Conservation (phyloP, 37 sponge, comb jelly and placozoan species). For the Tethya wilhelma region DNA sequence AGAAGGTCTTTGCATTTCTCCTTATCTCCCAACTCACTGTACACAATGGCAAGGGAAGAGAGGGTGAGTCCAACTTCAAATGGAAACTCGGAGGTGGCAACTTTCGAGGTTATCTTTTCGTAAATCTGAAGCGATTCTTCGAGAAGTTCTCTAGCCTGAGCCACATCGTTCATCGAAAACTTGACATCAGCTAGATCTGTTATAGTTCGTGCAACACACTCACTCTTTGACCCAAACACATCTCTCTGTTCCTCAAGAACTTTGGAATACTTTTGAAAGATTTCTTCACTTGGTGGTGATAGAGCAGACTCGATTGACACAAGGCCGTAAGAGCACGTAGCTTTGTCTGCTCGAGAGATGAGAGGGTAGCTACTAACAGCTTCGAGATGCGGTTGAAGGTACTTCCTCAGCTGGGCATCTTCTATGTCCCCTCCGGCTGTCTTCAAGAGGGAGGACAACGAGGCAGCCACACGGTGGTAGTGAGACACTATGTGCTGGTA, state of each 20-base stretch:
- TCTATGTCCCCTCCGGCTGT: constrained; percentile 6
- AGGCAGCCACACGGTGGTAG: constrained; percentile 44
- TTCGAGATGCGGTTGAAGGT: constrained; percentile 46
- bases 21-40: constrained; percentile 46
- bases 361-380: not conserved
- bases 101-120: constrained; percentile 8
- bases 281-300: not conserved
- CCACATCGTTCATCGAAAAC: constrained; percentile 27
- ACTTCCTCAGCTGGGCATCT: constrained; percentile 7
- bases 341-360: constrained; percentile 22
- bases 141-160: constrained; percentile 43
- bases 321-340: constrained; percentile 5
- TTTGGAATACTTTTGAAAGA: not conserved
- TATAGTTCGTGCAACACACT: constrained; percentile 47
- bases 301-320: constrained; percentile 18
- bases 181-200: constrained; percentile 53
- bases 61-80: constrained; percentile 45
- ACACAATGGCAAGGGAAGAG: constrained; percentile 59
- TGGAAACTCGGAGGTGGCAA: not conserved
- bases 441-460: constrained; percentile 26
- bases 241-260: constrained; percentile 11
- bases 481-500: constrained; percentile 67
- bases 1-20: constrained; percentile 34
- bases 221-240: constrained; percentile 19
- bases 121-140: constrained; percentile 32